Evolutionary conservation across 2,797 vertebrate species (phyloP).

Genomic region (Molossus molossus): DNA sequence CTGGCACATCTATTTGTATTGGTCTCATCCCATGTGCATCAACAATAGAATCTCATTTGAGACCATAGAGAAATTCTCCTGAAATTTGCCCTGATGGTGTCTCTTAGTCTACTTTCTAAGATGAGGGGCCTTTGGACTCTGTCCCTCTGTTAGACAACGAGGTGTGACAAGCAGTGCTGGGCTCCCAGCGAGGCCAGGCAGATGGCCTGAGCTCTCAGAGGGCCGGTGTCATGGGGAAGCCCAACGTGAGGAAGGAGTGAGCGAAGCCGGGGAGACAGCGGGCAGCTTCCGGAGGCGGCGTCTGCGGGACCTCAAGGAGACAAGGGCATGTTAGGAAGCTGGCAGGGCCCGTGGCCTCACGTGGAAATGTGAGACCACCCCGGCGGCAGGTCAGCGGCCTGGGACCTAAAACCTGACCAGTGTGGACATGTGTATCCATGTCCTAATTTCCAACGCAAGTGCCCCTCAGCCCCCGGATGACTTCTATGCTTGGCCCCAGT

Average conservation of each 20-base stretch:
- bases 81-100: neutral
- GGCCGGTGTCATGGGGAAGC: neutral
- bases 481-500: neutral
- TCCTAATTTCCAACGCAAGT: neutral
- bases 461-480: accelerated
- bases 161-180: too few species aligned
- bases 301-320: neutral
- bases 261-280: accelerated
- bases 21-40: neutral
- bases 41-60: neutral
- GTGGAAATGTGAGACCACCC: neutral
- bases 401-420: neutral
- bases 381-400: accelerated
- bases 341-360: accelerated
- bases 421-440: accelerated
- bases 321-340: neutral
- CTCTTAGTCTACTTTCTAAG: neutral
- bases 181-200: too few species aligned
- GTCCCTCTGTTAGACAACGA: too few species aligned
- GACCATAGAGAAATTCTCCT: neutral
- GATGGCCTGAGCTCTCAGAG: accelerated
- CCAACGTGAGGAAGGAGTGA: accelerated
- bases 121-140: neutral
- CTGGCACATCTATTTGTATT: neutral
- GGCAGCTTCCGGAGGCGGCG: too few species aligned